These are phyloP conservation scores for Axinella damicornis DNA, from an alignment of 37 sponge, comb jelly and placozoan species.

Conservation along the genomic window DNA sequence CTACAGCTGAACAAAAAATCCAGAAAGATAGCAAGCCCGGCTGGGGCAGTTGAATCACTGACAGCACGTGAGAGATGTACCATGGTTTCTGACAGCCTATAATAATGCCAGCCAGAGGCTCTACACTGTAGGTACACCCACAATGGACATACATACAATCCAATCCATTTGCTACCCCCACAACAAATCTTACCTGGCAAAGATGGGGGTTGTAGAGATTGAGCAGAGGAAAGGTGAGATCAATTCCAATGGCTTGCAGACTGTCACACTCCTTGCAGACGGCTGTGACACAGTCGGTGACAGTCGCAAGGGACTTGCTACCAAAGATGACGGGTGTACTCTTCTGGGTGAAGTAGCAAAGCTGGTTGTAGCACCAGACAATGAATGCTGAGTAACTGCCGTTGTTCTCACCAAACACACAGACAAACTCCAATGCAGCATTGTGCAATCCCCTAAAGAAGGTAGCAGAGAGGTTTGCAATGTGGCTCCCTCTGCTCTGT, in stretches of 20 bases:
- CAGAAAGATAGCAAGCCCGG: too few relatives aligned
- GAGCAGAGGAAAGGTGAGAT: conserved; percentile 56
- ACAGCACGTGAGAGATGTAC: too few relatives aligned
- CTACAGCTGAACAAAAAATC: too few relatives aligned
- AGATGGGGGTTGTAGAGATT: conserved; percentile 45
- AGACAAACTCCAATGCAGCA: conserved; percentile 85
- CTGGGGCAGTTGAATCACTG: neutral
- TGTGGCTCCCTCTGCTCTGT: too few relatives aligned
- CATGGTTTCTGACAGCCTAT: too few relatives aligned
- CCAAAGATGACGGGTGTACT: conserved; percentile 35
- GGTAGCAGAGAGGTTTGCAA: conserved; percentile 73
- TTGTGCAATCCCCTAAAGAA: conserved; percentile 82
- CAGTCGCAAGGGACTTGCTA: neutral
- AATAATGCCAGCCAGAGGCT: too few relatives aligned
- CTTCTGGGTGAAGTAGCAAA: conserved; percentile 64
- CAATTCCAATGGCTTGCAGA: conserved; percentile 58
- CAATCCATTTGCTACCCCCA: too few relatives aligned
- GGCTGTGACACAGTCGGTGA: conserved; percentile 80
- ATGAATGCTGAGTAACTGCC: conserved; percentile 91
- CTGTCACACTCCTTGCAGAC: conserved; percentile 51
- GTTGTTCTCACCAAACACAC: conserved; percentile 72
- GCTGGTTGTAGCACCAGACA: conserved; percentile 86
- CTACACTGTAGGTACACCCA: too few relatives aligned
- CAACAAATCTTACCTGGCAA: conserved; percentile 22
- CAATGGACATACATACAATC: too few relatives aligned